A percentile compares a stretch with the other conserved stretches of the same genome.
Conservation (phyloP, 2,797 vertebrate species). For the Smutsia gigantea region DNA sequence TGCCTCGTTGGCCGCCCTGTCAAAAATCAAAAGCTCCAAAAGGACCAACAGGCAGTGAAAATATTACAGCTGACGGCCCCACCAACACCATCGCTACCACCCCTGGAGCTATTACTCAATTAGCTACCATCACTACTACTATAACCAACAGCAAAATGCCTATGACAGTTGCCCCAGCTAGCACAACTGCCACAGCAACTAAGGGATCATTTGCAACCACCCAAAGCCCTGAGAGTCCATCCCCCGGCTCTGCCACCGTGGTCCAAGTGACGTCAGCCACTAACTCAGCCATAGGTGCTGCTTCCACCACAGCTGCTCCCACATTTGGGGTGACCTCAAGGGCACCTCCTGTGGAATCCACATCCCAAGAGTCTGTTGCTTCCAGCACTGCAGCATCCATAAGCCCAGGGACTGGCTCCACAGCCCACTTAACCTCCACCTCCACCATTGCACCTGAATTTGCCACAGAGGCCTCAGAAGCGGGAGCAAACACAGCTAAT, state of each 20-base stretch:
- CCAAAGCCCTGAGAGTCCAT: background rate
- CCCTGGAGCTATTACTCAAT: background rate
- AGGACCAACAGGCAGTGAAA: background rate
- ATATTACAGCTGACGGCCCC: background rate
- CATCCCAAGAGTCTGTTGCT: background rate
- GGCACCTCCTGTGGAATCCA: background rate
- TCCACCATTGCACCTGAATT: background rate
- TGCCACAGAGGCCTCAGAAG: background rate
- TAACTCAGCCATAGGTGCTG: background rate
- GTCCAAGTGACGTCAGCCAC: background rate
- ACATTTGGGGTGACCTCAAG: background rate
- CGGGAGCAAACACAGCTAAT: background rate
- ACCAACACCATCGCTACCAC: background rate
- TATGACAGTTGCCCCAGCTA: background rate
- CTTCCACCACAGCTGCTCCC: background rate
- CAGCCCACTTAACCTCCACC: background rate
- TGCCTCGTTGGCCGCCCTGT: background rate
- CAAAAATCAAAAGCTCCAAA: background rate
- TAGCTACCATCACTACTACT: background rate
- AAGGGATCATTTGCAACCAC: background rate
- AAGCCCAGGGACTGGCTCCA: background rate
- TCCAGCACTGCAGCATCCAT: background rate
- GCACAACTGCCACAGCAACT: background rate
- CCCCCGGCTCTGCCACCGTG: background rate
- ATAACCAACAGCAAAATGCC: background rate